phyloP scores from a whole-genome alignment of 2,888 invertebrate species.

The Lepidocyrtinus sp. region DNA sequence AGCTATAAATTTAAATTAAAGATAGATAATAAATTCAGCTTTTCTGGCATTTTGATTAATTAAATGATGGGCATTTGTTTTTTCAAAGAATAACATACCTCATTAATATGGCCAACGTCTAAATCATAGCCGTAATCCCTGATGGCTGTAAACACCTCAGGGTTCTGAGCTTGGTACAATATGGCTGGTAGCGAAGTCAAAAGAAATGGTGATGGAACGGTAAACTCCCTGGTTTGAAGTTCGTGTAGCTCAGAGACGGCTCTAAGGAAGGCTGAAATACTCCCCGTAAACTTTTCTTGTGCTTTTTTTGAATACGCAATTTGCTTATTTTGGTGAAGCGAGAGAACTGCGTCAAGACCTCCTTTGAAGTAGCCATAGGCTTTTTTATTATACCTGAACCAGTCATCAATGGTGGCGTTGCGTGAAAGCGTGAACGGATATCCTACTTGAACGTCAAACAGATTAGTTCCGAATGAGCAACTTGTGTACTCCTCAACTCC shows the following conservation, averaged over 20 bases:
- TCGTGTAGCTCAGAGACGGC: conserved; percentile 60
- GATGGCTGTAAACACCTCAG: conserved; percentile 44
- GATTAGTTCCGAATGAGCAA: conserved; percentile 61
- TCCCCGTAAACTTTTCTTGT: conserved; percentile 54
- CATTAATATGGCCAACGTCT: conserved; percentile 34
- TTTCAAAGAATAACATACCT: conserved; percentile 26
- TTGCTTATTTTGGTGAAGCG: conserved; percentile 28
- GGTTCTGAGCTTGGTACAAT: conserved; percentile 62
- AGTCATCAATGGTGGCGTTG: conserved; percentile 58
- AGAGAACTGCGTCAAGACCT: conserved; percentile 63
- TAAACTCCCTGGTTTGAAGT: conserved; percentile 39
- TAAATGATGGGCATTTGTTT: not conserved
- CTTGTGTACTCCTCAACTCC: conserved; percentile 69
- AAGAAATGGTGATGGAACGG: conserved; percentile 53
- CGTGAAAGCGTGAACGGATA: conserved; percentile 59
- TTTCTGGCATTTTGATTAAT: not conserved
- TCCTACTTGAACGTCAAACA: conserved; percentile 57
- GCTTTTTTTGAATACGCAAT: not conserved
- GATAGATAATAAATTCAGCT: not conserved
- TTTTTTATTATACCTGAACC: conserved; percentile 63
- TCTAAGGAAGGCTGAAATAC: conserved; percentile 60
- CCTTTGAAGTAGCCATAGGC: conserved; percentile 68
- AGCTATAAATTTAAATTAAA: conserved; percentile 38
- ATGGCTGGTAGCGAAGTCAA: conserved; percentile 65
- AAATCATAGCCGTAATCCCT: conserved; percentile 43